Conservation (phyloP, 2,113 vertebrate species). For the Notothenia rossii region DNA sequence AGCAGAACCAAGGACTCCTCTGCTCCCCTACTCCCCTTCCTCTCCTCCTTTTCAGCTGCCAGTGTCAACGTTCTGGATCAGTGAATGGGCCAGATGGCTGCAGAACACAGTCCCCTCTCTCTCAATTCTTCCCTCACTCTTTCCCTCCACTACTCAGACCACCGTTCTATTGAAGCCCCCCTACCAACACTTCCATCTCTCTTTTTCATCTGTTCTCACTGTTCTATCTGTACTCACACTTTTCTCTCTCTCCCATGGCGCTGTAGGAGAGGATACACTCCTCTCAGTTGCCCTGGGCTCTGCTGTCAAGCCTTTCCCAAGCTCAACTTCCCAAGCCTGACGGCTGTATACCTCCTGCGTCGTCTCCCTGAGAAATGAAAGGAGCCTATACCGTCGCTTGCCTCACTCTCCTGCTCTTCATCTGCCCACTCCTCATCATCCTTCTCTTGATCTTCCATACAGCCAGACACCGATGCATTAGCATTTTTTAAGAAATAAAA, state of each 20-base stretch:
- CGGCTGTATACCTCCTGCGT: conserved; percentile 56
- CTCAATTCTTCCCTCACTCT: conserved; percentile 32
- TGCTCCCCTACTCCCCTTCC: conserved; percentile 46
- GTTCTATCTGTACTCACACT: conserved; percentile 37
- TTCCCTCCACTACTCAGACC: conserved; percentile 31
- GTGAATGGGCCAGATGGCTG: conserved; percentile 81
- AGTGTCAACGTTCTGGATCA: conserved; percentile 82
- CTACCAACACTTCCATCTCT: conserved; percentile 38
- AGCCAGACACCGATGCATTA: conserved; percentile 24
- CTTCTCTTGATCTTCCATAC: conserved; percentile 36
- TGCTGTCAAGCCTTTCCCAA: conserved; percentile 72
- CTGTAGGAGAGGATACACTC: conserved; percentile 44
- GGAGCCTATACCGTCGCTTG: conserved; percentile 15
- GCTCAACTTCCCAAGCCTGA: conserved; percentile 64
- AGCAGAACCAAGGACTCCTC: conserved; percentile 49
- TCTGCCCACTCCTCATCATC: conserved; percentile 23
- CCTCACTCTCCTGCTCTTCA: conserved; percentile 21
- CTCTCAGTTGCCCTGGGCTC: conserved; percentile 63
- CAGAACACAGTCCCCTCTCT: conserved; percentile 66
- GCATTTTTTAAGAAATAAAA: conserved; percentile 18
- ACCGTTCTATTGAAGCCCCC: conserved; percentile 28
- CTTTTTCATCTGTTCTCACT: conserved; percentile 39
- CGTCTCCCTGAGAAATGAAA: conserved; percentile 60
- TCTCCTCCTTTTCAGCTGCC: conserved; percentile 73
- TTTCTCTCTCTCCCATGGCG: conserved; percentile 39